Conservation (phyloP, 1,140 invertebrate species). For the Drosophila rhopaloa region DNA sequence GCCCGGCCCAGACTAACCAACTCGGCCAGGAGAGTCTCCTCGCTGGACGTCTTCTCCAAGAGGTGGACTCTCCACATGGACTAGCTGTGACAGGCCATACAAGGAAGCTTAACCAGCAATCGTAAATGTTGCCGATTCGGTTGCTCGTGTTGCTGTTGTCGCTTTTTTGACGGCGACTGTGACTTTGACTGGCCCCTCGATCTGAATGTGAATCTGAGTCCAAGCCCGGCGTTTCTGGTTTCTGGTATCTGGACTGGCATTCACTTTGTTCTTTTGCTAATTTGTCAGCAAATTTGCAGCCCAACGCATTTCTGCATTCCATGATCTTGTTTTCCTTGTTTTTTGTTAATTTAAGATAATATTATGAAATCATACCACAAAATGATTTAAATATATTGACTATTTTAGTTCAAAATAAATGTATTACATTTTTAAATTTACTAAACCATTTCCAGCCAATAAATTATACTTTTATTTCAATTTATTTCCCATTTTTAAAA, state of each 20-base stretch:
- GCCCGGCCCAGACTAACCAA: conserved; percentile 38
- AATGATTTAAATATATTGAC: no score
- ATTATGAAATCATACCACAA: no score
- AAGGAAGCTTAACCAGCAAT: conserved; percentile 66
- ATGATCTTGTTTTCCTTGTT: no score
- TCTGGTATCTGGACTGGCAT: conserved; percentile 3
- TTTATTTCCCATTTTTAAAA: neutral
- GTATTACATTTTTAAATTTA: no score
- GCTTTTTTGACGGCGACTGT: conserved; percentile 22
- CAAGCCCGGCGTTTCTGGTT: conserved; percentile 6
- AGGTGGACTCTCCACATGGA: conserved; percentile 21
- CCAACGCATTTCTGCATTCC: conserved; percentile 46
- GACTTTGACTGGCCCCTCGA: conserved; percentile 10
- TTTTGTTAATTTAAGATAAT: no score
- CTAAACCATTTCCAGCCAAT: no score
- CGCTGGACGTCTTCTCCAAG: conserved; percentile 36
- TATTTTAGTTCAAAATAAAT: no score
- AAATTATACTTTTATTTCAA: no score
- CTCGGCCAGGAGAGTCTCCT: conserved; percentile 16
- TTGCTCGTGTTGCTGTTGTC: conserved; percentile 39
- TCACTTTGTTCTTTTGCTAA: conserved; percentile 55
- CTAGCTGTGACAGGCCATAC: conserved; percentile 72
- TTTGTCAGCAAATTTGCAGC: conserved; percentile 68
- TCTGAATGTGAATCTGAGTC: conserved; percentile 1
- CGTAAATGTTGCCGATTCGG: conserved; percentile 18